Base-by-base conservation (phyloP, 2,888 invertebrate species). In the Tortricodes alternella region DNA sequence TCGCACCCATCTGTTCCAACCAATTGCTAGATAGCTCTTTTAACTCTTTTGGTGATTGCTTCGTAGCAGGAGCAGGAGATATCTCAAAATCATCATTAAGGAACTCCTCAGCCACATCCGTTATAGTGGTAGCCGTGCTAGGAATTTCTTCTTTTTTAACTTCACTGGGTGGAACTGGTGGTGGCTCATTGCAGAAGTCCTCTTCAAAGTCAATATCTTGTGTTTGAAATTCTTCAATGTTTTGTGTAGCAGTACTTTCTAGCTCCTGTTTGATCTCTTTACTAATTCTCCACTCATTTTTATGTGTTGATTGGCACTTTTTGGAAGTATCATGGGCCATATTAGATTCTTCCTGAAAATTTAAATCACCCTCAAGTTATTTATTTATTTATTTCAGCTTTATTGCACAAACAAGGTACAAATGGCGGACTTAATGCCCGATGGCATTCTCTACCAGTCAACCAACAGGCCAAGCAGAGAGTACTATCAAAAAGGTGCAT, bases 21-120 rank as follows among this genome's bases (percentile, higher is more conserved):
- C 90, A 90, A 39, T 74, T 80, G 60, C 80, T 89, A 11, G 76
- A 73, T 13, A 88, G 67, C 4, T 82, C 76, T 61, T 85, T 83
- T 1, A 87, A 64, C 61, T 80, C 80, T 63, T 83, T 84, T 1
- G 78, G 74, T 1, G 75, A 74, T 21, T 81, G 71, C 61, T 82
- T 84, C 55, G 82, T 82, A 1, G 58, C 35, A 11, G n/a, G n/a
- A n/a, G 56, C 49, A n/a, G 88, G 69, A 46, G 88, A 89, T 69
- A 89, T 81, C 39, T 90, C 88, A 76, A 91, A 89, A 43, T 90
- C 85, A 52, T 88, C 86, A 75, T 88, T 85, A 2, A 88, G 62
- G 57, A 91, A 91, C 58, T 91, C 90, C 15, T 83, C 86, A 1
- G 83, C 88, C 1, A 90, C 80, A 74, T 89, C 89, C 46, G 80